phyloP scores from a whole-genome alignment of 2,797 vertebrate species.

The Oceanodroma leucorhoa region DNA sequence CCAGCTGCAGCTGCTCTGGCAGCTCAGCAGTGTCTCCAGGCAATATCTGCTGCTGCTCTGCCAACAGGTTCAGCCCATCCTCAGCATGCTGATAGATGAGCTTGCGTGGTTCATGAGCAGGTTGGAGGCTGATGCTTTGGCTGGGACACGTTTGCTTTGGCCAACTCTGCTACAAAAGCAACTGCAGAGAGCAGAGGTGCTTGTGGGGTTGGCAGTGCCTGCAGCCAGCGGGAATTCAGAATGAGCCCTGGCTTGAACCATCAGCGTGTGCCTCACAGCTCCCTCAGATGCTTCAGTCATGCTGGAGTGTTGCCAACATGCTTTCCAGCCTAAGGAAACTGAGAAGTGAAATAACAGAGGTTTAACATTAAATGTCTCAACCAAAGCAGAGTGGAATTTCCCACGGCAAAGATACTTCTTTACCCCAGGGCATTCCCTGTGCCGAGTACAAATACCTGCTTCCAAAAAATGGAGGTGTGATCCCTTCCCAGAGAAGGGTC shows the following conservation, averaged over 20 bases:
- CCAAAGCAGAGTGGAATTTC: constrained; percentile 4
- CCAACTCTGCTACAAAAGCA: background rate
- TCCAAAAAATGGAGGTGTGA: background rate
- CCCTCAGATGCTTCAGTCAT: background rate
- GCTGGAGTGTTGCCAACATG: background rate
- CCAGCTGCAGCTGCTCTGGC: background rate
- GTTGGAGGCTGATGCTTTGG: background rate
- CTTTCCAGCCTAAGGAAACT: background rate
- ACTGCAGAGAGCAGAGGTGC: background rate
- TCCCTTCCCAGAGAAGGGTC: background rate
- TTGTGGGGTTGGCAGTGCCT: constrained; percentile 3
- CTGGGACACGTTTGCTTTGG: background rate
- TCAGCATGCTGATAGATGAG: background rate
- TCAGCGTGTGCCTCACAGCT: background rate
- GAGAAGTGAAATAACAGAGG: background rate
- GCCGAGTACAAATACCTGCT: background rate
- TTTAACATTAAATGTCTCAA: background rate
- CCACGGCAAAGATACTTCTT: background rate
- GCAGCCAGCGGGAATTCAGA: constrained; percentile 4
- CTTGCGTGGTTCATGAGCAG: background rate
- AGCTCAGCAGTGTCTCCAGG: background rate
- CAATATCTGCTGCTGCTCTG: background rate
- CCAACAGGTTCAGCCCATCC: background rate
- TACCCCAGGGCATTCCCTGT: background rate
- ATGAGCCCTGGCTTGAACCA: constrained; percentile 14